Evolutionary conservation across 2,113 vertebrate species (phyloP).

Genomic region (Chloropsis cyanopogon): DNA sequence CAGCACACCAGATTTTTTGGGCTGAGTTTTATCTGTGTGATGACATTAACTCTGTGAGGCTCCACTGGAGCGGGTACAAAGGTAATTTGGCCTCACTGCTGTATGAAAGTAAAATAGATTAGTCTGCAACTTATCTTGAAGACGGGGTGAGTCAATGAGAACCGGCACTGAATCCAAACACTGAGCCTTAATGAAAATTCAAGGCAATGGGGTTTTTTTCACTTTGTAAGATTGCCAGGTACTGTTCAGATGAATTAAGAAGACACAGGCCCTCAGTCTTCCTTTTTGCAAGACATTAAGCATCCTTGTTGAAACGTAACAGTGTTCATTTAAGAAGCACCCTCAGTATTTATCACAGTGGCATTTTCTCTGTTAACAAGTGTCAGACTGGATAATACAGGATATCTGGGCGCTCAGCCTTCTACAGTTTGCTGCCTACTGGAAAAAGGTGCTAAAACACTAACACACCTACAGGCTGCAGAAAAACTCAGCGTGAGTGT

Average conservation of each 20-base stretch:
- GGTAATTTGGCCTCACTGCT: neutral
- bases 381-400: neutral
- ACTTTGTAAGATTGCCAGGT: neutral
- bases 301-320: neutral
- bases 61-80: neutral
- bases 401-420: neutral
- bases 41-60: neutral
- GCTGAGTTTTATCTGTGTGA: neutral
- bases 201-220: neutral
- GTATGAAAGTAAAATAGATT: neutral
- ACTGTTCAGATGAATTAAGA: neutral
- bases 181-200: neutral
- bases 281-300: neutral
- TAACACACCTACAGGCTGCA: neutral
- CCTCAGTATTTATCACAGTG: neutral
- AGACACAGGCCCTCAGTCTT: neutral
- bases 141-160: neutral
- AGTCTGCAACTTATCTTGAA: neutral
- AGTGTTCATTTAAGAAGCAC: neutral
- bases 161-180: neutral
- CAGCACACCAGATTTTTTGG: neutral
- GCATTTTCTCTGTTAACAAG: neutral
- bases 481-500: neutral
- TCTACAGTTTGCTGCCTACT: neutral
- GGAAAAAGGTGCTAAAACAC: neutral